Evolutionary conservation across 2,797 vertebrate species (phyloP), one percentile per base, ranked within the genome.

Genomic region (Sarcoramphus papa): DNA sequence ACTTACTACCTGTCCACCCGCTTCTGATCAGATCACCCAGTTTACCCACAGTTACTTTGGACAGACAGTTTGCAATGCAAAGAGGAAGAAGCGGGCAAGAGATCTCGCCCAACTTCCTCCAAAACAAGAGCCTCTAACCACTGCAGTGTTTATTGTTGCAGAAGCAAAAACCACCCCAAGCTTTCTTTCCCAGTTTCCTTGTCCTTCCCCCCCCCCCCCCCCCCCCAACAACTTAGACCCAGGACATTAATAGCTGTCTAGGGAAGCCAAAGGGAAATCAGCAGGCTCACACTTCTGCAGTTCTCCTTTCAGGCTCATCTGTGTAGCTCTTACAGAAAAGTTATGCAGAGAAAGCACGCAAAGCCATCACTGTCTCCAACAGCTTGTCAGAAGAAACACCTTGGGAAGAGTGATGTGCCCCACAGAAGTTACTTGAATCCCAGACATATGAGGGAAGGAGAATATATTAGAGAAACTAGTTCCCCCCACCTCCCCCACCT

Each of bases 311-410:
- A 33, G 51, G 22, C 35, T 84, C 60, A 37, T 7, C 27, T 19
- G 7, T 20, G 50, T 5, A 28, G 31, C 41, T 81, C 53, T 28
- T n/a, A 28, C 14, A n/a, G 31, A 43, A 50, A 5, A 77, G 48
- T 9, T 15, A 12, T 1, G 14, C 45, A 50, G 51, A 50, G 20
- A n/a, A 45, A 51, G 28, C 43, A 51, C 0, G 0, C 20, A 54
- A 69, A 63, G 33, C 33, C 37, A 48, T 7, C 45, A 3, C 19
- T 11, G 13, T 4, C 28, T 41, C 48, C 72, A 65, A 37, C 17
- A 72, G 51, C 43, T 51, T 6, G 6, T 10, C 18, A 6, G 70
- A 35, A 54, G 56, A 41, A 88, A 31, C 20, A 7, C n/a, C 54
- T 27, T 35, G 60, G 37, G 37, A 60, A 82, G 41, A 50, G n/a